Percentiles rank a stretch among this genome's conserved stretches.
These are phyloP conservation scores for Ylistrum balloti DNA, from an alignment of 1,140 invertebrate genomes.

Conservation along the genomic window DNA sequence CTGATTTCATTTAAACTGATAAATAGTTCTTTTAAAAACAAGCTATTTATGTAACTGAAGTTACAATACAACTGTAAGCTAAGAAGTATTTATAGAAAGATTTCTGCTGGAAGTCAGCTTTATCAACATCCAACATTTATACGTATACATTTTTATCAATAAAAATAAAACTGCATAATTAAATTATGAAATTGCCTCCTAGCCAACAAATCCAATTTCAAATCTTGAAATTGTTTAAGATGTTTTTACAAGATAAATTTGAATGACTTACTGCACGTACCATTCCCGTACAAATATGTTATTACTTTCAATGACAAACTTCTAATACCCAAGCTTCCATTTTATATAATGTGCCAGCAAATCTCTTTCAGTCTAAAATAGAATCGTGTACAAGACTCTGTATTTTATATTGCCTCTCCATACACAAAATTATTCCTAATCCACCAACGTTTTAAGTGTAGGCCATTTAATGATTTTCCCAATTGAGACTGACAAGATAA, in stretches of 20 bases:
- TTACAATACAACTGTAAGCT: neutral
- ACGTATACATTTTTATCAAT: neutral
- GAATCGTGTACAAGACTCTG: neutral
- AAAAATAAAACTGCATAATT: slow-evolving; percentile 16
- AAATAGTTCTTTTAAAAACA: neutral
- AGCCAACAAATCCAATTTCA: neutral
- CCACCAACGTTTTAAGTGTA: neutral
- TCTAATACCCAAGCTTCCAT: neutral
- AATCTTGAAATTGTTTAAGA: neutral
- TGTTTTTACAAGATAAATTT: neutral
- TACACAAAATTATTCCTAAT: slow-evolving; percentile 30
- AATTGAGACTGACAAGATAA: slow-evolving; percentile 38
- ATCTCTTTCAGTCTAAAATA: neutral
- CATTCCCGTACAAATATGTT: neutral
- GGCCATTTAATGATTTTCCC: slow-evolving; percentile 22
- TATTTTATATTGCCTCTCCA: slow-evolving; percentile 30
- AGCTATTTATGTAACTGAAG: neutral
- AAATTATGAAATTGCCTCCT: neutral
- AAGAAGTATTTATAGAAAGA: neutral
- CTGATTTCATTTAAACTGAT: neutral
- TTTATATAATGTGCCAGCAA: slow-evolving; percentile 21
- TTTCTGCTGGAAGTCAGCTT: neutral
- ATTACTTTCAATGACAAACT: slow-evolving; percentile 15
- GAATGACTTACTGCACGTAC: neutral
- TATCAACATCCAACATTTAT: neutral